phyloP scores from a whole-genome alignment of 92 coral and sea anemone genomes.

The Desmophyllum pertusum region DNA sequence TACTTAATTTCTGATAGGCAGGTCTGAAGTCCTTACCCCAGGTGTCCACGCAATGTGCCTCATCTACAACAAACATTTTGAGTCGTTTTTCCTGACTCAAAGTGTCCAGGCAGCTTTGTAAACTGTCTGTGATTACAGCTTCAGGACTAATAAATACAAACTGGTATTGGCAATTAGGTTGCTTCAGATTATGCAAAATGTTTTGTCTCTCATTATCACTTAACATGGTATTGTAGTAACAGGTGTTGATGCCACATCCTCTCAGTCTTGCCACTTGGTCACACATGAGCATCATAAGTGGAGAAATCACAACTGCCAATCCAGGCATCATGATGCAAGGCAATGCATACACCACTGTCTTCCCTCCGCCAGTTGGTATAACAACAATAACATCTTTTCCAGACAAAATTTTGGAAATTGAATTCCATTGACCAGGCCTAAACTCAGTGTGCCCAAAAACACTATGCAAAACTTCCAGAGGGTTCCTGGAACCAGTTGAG shows the following conservation, averaged over 20 bases:
- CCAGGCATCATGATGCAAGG: slow-evolving; percentile 35
- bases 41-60: slow-evolving; percentile 54
- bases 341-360: slow-evolving; percentile 42
- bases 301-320: slow-evolving; percentile 41
- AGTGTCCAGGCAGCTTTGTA: slow-evolving; percentile 30
- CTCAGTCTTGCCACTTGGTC: slow-evolving; percentile 40
- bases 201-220: slow-evolving; percentile 40
- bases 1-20: slow-evolving; percentile 32
- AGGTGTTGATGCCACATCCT: slow-evolving; percentile 43
- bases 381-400: slow-evolving; percentile 36
- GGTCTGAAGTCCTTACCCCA: slow-evolving; percentile 62
- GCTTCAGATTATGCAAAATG: slow-evolving; percentile 40
- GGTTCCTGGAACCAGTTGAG: no score
- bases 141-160: slow-evolving; percentile 45
- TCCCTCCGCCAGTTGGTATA: slow-evolving; percentile 63
- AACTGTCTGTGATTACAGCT: slow-evolving; percentile 37
- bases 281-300: slow-evolving; percentile 38
- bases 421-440: slow-evolving; percentile 35
- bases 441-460: slow-evolving; percentile 31
- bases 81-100: no score
- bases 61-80: slow-evolving; percentile 8
- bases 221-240: slow-evolving; percentile 29
- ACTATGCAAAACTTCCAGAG: not conserved
- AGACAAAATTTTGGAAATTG: slow-evolving; percentile 17
- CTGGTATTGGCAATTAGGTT: slow-evolving; percentile 41